Evolutionary conservation across 2,113 vertebrate genomes (phyloP).

Genomic region (Sander vitreus): DNA sequence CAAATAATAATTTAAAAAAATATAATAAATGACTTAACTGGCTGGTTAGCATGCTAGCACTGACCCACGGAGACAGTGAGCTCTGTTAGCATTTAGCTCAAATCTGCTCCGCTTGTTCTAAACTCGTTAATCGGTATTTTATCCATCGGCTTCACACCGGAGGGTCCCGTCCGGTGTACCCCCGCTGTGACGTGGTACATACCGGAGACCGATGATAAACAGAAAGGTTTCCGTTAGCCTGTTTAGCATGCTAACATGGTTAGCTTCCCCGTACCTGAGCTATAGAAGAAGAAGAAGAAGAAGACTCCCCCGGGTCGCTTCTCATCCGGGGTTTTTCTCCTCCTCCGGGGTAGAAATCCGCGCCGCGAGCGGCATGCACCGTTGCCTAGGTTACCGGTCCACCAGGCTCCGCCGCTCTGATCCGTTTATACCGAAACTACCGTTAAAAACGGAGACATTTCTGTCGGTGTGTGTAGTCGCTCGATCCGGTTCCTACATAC

Average conservation of each 20-base stretch:
- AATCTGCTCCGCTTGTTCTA: too few relatives aligned
- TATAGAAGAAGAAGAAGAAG: constrained; percentile 26
- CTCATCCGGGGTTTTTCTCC: constrained; percentile 55
- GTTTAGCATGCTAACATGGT: constrained; percentile 51
- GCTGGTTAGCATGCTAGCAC: too few relatives aligned
- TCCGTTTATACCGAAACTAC: background rate
- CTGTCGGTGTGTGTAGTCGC: background rate
- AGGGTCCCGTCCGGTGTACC: background rate
- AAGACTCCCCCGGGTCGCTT: constrained; percentile 36
- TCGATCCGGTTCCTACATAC: background rate
- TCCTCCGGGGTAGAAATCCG: constrained; percentile 41
- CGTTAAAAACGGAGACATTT: constrained; percentile 15
- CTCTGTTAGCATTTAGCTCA: too few relatives aligned
- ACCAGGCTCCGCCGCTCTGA: background rate
- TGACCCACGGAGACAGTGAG: too few relatives aligned
- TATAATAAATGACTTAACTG: too few relatives aligned
- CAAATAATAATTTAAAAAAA: too few relatives aligned
- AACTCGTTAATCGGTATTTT: too few relatives aligned
- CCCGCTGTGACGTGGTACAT: too few relatives aligned
- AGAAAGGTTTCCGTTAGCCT: background rate
- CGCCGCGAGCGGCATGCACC: constrained; percentile 48
- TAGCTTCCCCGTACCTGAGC: constrained; percentile 55
- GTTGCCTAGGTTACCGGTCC: background rate
- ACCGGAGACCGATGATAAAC: background rate
- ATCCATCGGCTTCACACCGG: too few relatives aligned